Conservation (phyloP, 2,113 vertebrate species). For the Butorides virescens region DNA sequence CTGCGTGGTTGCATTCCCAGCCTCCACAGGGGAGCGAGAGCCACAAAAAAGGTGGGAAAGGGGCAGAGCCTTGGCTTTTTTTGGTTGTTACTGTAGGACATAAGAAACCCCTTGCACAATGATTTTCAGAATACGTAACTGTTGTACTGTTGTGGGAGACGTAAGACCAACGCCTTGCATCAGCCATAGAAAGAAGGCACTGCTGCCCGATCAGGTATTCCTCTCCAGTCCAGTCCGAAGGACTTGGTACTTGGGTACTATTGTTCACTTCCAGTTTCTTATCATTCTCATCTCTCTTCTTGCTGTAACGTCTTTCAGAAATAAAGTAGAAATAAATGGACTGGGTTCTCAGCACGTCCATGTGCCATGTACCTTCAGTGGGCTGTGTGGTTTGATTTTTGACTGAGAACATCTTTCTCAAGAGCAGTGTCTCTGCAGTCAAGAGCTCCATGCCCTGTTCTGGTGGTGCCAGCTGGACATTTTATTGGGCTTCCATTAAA, state of each 20-base stretch:
- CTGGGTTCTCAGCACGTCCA: background rate
- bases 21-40: background rate
- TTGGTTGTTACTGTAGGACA: background rate
- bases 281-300: background rate
- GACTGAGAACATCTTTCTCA: background rate
- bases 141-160: background rate
- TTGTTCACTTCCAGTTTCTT: background rate
- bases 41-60: background rate
- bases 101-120: background rate
- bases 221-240: background rate
- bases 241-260: background rate
- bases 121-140: background rate
- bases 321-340: background rate
- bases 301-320: background rate
- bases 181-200: background rate
- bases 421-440: background rate
- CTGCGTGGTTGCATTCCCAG: rapidly evolving
- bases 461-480: background rate
- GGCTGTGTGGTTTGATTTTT: background rate
- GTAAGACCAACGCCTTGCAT: background rate
- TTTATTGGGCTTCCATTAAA: background rate
- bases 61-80: background rate
- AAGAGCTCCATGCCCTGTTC: background rate
- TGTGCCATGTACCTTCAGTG: background rate
- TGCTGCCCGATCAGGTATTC: rapidly evolving